Base-by-base conservation (phyloP, 2,888 invertebrate genomes). In the Eupsilia transversa region DNA sequence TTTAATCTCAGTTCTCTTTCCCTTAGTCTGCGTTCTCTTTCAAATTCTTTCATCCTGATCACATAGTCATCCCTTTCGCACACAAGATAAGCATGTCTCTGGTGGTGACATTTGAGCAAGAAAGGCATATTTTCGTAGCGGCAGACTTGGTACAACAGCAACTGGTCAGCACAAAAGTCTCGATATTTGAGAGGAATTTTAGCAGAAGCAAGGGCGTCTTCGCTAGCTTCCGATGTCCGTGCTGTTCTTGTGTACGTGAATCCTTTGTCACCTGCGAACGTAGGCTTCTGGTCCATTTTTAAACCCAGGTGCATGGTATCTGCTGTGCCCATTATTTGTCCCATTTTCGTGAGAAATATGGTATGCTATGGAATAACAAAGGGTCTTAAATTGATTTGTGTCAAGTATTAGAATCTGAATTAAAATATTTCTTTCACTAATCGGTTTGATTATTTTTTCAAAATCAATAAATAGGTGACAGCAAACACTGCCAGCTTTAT, bases 51-150 rank as follows among this genome's bases (percentile, higher is more conserved):
- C 94, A 95, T 94, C 67, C 95, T 89, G 2, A 94, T 59, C 0
- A 97, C 97, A 97, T 97, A 98, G 97, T 99, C 99, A 54, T 98
- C 97, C 87, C 97, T 97, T 96, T 98, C 96, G 90, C 99, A 99
- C 72, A 96, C 93, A 10, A 98, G 93, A 90, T 97, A 98, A 0
- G 93, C 97, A 88, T 99, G 98, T 92, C 96, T 97, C 88, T 98
- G 97, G 87, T 97, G 97, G 60, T 96, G 95, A 89, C 99, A 99
- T 66, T 95, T 96, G 69, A 96, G 97, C 0, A 97, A 89, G 60
- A 97, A 97, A 0, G 99, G 99, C 90, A 97, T 97, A 41, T 97
- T 94, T 72, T 98, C 97, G 71, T 97, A 95, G 70, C 98, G 96
- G 91, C 99, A 99, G 14, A 96, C 94, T 80, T 97, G 94, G 86